Evolutionary conservation across 2,888 invertebrate species (phyloP), one percentile per base, ranked within the genome.

Genomic region (Ptilodon capucinus): DNA sequence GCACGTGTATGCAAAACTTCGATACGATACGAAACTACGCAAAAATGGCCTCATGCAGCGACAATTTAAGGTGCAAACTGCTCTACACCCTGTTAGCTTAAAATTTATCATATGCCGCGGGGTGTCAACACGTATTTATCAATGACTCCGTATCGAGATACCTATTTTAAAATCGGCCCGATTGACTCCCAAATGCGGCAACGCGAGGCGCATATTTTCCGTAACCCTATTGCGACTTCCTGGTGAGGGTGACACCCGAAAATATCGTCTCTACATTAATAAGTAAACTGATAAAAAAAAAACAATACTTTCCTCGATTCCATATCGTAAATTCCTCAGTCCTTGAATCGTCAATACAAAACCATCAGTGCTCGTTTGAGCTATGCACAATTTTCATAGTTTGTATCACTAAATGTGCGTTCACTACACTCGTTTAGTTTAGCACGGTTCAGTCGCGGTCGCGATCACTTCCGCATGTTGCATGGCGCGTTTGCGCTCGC

Each of bases 301-400:
- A 71, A 81, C 82, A 81, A 89, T 90, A 91, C 90, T 91, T 90
- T 90, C 90, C 90, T 91, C 68, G 89, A 81, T 79, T 90, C 90
- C 90, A 91, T 91, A 62, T 82, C 75, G 77, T 71, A 76, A 79
- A 79, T 79, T 85, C 79, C 86, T 81, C 76, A 84, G 88, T 90
- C 84, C 89, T 85, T 74, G 76, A 76, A 73, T 75, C 64, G 79
- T 79, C 70, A 82, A 75, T 71, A 83, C 72, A 76, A 82, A 81
- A 87, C 79, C 86, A 86, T 86, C 68, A 82, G 80, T 74, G 82
- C 81, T 83, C 80, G 68, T 63, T 63, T 51, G 80, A 86, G 81
- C 83, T 60, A 71, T 78, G 70, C 88, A 89, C 89, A 82, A 78
- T 74, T 86, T 75, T 74, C 90, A 91, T 88, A 90, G 90, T 90